Conservation (phyloP, 2,888 invertebrate genomes). For the Maniola hyperantus region DNA sequence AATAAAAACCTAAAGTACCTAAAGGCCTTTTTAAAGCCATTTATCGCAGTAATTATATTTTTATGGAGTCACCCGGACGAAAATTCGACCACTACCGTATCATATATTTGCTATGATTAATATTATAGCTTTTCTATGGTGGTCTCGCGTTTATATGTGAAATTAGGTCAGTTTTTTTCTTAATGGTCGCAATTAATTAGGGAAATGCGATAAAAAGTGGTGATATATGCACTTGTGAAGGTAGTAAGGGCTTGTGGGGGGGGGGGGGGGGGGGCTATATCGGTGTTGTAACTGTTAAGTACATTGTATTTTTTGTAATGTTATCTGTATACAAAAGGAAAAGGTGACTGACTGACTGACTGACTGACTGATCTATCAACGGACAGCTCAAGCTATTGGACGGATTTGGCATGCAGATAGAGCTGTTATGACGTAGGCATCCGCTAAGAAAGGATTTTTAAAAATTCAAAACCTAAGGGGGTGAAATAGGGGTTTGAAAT, state of each 20-base stretch:
- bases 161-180: slow-evolving; percentile 41
- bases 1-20: slow-evolving; percentile 47
- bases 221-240: slow-evolving; percentile 35
- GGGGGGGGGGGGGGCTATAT: neutral
- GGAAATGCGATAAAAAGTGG: slow-evolving; percentile 32
- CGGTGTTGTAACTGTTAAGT: too few relatives aligned
- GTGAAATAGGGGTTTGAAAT: too few relatives aligned
- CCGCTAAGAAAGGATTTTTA: too few relatives aligned
- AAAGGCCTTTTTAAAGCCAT: slow-evolving; percentile 51
- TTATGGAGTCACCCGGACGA: slow-evolving; percentile 51
- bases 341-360: too few relatives aligned
- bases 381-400: too few relatives aligned
- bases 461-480: too few relatives aligned
- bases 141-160: slow-evolving; percentile 40
- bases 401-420: too few relatives aligned
- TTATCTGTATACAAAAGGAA: too few relatives aligned
- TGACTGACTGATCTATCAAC: too few relatives aligned
- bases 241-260: neutral
- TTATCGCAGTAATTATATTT: slow-evolving; percentile 73
- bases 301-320: too few relatives aligned
- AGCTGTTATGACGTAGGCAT: too few relatives aligned
- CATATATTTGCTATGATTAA: slow-evolving; percentile 49
- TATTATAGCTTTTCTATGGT: slow-evolving; percentile 34
- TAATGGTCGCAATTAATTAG: slow-evolving; percentile 40
- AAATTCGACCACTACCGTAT: slow-evolving; percentile 42